phyloP scores from a whole-genome alignment of 2,888 invertebrate species.

The Malthinus seriepunctatus region DNA sequence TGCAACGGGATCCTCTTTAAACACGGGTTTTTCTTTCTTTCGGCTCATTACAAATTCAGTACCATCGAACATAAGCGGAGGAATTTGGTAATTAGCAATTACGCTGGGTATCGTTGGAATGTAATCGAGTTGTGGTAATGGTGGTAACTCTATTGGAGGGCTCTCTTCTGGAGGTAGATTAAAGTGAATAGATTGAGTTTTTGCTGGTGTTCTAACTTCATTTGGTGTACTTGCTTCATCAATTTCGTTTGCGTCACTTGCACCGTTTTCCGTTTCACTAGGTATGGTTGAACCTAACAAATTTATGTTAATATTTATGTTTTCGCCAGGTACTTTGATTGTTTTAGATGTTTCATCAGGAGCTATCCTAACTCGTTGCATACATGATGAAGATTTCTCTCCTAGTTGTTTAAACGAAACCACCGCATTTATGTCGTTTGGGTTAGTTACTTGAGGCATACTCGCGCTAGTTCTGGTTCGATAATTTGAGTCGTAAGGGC shows the following conservation, averaged over 20 bases:
- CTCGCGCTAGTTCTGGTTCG: neutral
- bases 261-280: neutral
- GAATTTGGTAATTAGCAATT: no score
- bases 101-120: no score
- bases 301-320: neutral
- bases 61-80: no score
- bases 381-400: neutral
- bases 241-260: neutral
- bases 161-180: no score
- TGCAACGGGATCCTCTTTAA: constrained; percentile 30
- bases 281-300: neutral
- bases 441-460: neutral
- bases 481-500: neutral
- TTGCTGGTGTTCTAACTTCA: neutral
- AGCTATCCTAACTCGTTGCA: neutral
- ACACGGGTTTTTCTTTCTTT: constrained; percentile 3
- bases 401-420: neutral
- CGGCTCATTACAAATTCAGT: no score
- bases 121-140: no score
- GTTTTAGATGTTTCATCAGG: neutral
- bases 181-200: no score
- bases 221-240: neutral
- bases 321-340: neutral
- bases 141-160: no score
- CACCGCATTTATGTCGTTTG: neutral